Percentiles rank a stretch among this genome's conserved stretches.
These are phyloP conservation scores for Serrognathus titanus DNA, from an alignment of 2,888 invertebrate species.

Conservation along the genomic window DNA sequence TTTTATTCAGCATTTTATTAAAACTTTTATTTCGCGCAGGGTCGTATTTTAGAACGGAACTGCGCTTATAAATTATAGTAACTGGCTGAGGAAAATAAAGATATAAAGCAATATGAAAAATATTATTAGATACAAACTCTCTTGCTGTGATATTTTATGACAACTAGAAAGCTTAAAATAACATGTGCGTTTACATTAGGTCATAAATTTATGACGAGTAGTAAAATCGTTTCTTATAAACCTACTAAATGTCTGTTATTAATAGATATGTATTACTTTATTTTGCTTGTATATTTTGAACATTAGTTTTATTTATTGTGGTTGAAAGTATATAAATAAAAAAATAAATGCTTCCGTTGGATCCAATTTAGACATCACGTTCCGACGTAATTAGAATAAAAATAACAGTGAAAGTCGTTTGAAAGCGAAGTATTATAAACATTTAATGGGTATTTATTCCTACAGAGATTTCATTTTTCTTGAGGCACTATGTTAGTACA, in stretches of 20 bases:
- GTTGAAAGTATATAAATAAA: too few species aligned
- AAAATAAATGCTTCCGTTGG: too few species aligned
- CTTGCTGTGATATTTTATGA: not conserved
- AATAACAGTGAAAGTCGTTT: too few species aligned
- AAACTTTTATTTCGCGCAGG: not conserved
- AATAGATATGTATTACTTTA: not conserved
- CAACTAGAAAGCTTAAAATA: slow-evolving; percentile 1
- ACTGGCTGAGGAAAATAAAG: slow-evolving; percentile 7
- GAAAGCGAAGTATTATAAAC: too few species aligned
- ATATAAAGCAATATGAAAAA: slow-evolving; percentile 15
- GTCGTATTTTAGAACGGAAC: slow-evolving; percentile 2
- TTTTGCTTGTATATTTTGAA: not conserved
- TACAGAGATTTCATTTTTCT: too few species aligned
- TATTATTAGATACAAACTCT: slow-evolving; percentile 12
- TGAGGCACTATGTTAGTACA: too few species aligned
- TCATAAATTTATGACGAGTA: not conserved
- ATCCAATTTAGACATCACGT: too few species aligned
- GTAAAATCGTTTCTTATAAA: not conserved
- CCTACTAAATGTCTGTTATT: not conserved
- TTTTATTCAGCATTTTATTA: slow-evolving; percentile 10
- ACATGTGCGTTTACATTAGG: not conserved
- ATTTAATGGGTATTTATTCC: too few species aligned
- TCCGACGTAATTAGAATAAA: too few species aligned
- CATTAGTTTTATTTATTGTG: not conserved
- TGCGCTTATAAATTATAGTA: not conserved